Evolutionary conservation across 2,113 vertebrate genomes (phyloP), one percentile per base, ranked within the genome.

Genomic region (Junco hyemalis): DNA sequence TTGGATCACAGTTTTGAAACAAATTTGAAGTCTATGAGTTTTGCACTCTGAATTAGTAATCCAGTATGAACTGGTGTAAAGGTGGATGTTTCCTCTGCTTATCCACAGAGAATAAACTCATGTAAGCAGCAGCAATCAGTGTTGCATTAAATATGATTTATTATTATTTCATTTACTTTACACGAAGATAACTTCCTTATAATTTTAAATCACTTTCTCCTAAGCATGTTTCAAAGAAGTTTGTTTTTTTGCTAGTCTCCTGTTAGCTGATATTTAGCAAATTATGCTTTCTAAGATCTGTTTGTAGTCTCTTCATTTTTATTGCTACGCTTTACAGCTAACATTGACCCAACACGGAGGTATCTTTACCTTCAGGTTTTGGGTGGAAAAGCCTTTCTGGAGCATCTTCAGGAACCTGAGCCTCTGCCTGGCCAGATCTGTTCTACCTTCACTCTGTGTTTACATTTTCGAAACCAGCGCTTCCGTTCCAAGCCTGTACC

Each of bases 331-430:
- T 98, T 97, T 96, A 81, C 97, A 99, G 99, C 98, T 96, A 98
- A 98, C 97, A 98, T 99, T 95, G 98, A 99, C 97, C 99, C 99
- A 94, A 98, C 98, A 84, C 98, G 98, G 93, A 99, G 99, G 97
- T 98, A 98, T 98, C 97, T 99, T 96, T 99, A 99, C 97, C 98
- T 99, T 96, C 99, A 99, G 97, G 98, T 99, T 95, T 98, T 99
- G 95, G 98, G 99, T 94, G 99, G 99, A 90, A 99, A 98, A 97
- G 99, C 99, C 90, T 99, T 99, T 96, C 98, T 99, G 95, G 99
- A 99, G 85, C 99, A 99, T 96, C 98, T 99, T 57, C 99, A 99
- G 95, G 99, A 99, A 95, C 98, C 98, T 1, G 98, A 99, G 69
- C 98, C 98, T 95, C 97, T 99, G 96, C 99, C 99, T 63, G 99